Evolutionary conservation across 2,113 vertebrate genomes (phyloP).

Genomic region (Nothoprocta perdicaria): DNA sequence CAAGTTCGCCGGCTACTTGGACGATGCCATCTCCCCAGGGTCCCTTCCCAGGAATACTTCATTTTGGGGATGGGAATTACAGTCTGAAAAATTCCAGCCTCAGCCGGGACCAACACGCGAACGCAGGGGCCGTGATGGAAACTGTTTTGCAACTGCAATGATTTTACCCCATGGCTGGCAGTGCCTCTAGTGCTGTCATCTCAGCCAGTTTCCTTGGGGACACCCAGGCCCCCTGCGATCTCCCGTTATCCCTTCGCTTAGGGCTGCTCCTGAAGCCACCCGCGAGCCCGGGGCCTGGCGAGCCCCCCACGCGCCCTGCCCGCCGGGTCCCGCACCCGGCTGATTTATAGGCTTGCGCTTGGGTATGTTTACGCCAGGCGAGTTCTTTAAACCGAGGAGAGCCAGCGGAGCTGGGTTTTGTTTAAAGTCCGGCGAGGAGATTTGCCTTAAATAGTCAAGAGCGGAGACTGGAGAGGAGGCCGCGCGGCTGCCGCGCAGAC

Average conservation of each 20-base stretch:
- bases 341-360: conserved; percentile 72
- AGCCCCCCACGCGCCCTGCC: background rate
- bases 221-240: background rate
- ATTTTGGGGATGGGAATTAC: background rate
- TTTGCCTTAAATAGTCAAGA: conserved; percentile 82
- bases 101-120: background rate
- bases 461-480: conserved; percentile 47
- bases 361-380: conserved; percentile 68
- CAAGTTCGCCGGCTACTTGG: background rate
- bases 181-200: background rate
- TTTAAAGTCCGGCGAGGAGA: conserved; percentile 69
- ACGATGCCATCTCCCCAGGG: background rate
- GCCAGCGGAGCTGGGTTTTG: conserved; percentile 69
- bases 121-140: conserved; percentile 9
- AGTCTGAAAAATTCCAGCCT: conserved; percentile 29
- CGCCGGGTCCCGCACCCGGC: conserved; percentile 39
- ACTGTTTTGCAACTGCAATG: conserved; percentile 24
- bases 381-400: conserved; percentile 73
- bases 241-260: background rate
- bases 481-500: background rate
- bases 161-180: background rate
- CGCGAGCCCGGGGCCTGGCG: background rate
- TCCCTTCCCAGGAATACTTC: background rate
- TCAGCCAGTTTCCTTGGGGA: conserved; percentile 3
- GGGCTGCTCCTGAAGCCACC: rapidly evolving